phyloP scores from a whole-genome alignment of 2,888 invertebrate species.

The Metacarcinus magister region DNA sequence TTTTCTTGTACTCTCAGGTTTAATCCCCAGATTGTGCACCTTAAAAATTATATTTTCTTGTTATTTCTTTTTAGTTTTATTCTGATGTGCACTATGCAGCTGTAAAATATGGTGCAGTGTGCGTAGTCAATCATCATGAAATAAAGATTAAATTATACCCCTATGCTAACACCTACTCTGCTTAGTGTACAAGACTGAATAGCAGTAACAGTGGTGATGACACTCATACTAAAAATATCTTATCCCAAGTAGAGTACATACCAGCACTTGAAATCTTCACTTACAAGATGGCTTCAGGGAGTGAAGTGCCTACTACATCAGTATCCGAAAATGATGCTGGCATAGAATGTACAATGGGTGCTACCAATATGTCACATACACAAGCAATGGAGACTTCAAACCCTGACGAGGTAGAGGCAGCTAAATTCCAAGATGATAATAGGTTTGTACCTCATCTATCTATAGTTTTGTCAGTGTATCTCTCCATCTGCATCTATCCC shows the following conservation, averaged over 20 bases:
- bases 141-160: too few species aligned
- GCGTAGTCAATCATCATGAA: too few species aligned
- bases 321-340: background rate
- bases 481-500: background rate
- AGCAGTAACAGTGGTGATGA: background rate
- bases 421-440: background rate
- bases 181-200: background rate
- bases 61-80: too few species aligned
- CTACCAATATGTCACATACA: background rate
- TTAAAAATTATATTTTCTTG: too few species aligned
- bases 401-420: background rate
- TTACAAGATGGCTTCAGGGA: background rate
- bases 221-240: background rate
- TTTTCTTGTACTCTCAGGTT: too few species aligned
- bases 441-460: background rate
- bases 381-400: background rate
- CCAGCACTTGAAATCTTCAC: background rate
- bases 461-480: background rate
- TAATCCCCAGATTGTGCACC: too few species aligned
- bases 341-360: background rate
- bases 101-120: too few species aligned
- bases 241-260: background rate
- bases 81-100: too few species aligned
- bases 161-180: background rate
- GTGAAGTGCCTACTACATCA: background rate